Evolutionary conservation across 2,797 vertebrate species (phyloP), one percentile per base, ranked within the genome.

Genomic region (Astyanax mexicanus): DNA sequence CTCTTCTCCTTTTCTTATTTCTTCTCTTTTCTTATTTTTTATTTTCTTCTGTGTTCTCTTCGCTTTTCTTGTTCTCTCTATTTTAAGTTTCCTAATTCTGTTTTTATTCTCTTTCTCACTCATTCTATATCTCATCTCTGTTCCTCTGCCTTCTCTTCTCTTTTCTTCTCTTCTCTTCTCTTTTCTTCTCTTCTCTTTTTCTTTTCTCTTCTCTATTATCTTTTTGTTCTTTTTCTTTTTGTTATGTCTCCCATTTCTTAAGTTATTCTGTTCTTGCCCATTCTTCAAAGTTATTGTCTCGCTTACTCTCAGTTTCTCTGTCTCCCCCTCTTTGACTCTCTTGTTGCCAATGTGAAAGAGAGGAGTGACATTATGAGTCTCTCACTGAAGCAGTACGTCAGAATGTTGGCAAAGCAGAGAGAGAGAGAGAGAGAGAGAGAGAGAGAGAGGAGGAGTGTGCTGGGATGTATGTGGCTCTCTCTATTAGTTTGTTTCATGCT

Each of bases 401-500:
- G 19, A 66, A 61, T 15, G 12, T 17, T 66, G 38, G 45, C 11
- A 32, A 32, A 32, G 29, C 29, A 32, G 37, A 9, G 57, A 35
- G 23, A 23, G 52, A 51, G 35, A 69, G 35, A 52, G 12, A 54
- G 35, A 44, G 67, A 62, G 58, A 25, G 74, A 32, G 35, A 44
- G 67, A 42, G 10, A 2, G 69, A 65, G 49, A 11, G 23, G 64
- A 32, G n/a, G 93, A 88, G 89, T 91, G 91, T 90, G 94, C 93
- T 95, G 95, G 94, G 95, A 97, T 95, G 96, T 96, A 96, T 95
- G 95, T 96, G 95, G 93, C 94, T 95, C 96, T 98, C 97, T 97
- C 96, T 98, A 98, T 99, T 98, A 98, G 96, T 97, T 98, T 96
- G 96, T 95, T 98, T 98, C 96, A 99, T 93, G 97, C 94, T 96